Evolutionary conservation across 2,797 vertebrate species (phyloP), one percentile per base, ranked within the genome.

Genomic region (Sebastes iracundus): DNA sequence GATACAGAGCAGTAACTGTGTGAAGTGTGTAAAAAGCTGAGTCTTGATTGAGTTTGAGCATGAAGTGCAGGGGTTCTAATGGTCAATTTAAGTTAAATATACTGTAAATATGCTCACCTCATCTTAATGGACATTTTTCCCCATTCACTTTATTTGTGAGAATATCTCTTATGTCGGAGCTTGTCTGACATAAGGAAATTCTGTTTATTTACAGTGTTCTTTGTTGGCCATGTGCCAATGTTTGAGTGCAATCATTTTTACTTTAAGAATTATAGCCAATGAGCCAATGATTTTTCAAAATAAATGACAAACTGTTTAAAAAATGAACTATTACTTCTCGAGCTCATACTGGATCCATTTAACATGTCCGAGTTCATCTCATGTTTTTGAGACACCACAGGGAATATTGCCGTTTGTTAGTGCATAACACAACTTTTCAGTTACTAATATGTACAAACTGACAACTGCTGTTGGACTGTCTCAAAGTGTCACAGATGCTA

Each of bases 261-360:
- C 22, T 22, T 3, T 27, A 28, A 20, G 32, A 70, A 27, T 28
- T 28, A 42, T 20, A 30, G 42, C 12, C 9, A 38, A 18, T 46
- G 5, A 65, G 38, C 35, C 23, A 27, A 25, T 6, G 14, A 46
- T 65, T 46, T 65, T 27, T 65, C 38, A 65, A 27, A 27, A 27
- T 20, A 65, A 46, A 42, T 2, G 13, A 42, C n/a, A 42, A 18
- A 65, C 9, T 6, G 4, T 75, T 62, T 28, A 63, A 61, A 33
- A 61, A 42, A 42, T 16, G 1, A 42, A 42, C 38, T 42, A 42
- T 3, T 42, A 70, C 16, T 22, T 30, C 28, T 38, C 25, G 12
- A 63, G 72, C 68, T 62, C 52, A 6, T 13, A 20, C 35, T 60
- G 64, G 38, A 78, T 70, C 71, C 72, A 79, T 42, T 42, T 22